phyloP scores from a whole-genome alignment of 2,888 invertebrate species.

The Ichneumon xanthorius region DNA sequence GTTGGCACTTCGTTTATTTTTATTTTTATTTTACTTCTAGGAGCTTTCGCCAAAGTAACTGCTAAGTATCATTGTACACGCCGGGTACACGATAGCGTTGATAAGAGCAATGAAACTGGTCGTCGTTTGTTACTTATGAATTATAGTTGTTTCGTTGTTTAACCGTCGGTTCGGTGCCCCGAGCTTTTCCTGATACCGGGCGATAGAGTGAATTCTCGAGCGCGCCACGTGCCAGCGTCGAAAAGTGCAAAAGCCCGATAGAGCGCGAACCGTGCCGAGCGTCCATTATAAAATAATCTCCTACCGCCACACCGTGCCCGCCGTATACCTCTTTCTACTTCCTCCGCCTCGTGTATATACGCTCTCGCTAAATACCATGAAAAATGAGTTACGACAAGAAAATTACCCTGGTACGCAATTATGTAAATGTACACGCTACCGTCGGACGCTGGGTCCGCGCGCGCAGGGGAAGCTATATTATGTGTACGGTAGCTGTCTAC shows the following conservation, averaged over 20 bases:
- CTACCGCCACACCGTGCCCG: conserved; percentile 65
- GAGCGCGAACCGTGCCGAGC: conserved; percentile 44
- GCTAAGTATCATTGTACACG: conserved; percentile 15
- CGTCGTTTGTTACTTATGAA: conserved; percentile 32
- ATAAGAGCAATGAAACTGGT: conserved; percentile 40
- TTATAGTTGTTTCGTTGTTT: conserved; percentile 29
- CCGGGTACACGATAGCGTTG: conserved; percentile 19
- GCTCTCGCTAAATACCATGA: conserved; percentile 72
- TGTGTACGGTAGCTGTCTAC: conserved; percentile 30
- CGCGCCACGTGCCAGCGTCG: conserved; percentile 5
- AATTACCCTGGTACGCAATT: conserved; percentile 76
- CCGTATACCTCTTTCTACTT: conserved; percentile 46
- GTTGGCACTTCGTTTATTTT: conserved; percentile 17
- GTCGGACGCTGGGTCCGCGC: conserved; percentile 46
- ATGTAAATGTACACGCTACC: conserved; percentile 72
- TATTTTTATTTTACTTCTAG: neutral
- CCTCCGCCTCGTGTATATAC: conserved; percentile 21
- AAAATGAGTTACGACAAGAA: conserved; percentile 77
- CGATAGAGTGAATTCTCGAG: neutral
- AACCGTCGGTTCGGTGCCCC: neutral
- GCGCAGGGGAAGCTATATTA: conserved; percentile 37
- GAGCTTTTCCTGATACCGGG: neutral
- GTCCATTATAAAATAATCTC: conserved; percentile 73
- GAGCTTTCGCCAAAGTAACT: neutral
- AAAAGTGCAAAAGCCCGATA: conserved; percentile 2